A percentile compares a stretch with the other conserved stretches of the same genome.
Evolutionary conservation across 2,113 vertebrate species (phyloP).

Genomic region (Equus quagga): DNA sequence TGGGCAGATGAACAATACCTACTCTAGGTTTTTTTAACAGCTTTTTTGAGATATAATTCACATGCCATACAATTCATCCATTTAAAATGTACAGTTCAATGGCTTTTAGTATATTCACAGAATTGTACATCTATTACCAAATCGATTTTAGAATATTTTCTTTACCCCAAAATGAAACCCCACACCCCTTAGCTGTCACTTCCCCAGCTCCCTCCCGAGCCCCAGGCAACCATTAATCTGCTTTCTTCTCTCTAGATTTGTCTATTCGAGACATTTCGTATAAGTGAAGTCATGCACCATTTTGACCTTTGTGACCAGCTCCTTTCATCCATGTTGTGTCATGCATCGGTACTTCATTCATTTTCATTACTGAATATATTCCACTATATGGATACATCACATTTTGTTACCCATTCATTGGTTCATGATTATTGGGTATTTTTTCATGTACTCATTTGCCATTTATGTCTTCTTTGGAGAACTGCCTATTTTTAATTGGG

Average conservation of each 20-base stretch:
- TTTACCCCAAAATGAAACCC: background rate
- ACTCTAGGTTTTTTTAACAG: background rate
- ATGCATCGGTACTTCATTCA: background rate
- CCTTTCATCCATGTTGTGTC: background rate
- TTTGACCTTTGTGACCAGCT: background rate
- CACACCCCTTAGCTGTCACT: background rate
- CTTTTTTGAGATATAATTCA: background rate
- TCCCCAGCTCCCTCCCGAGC: background rate
- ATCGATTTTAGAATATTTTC: background rate
- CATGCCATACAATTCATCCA: background rate
- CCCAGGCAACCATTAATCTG: background rate
- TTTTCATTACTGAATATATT: background rate
- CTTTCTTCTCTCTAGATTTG: background rate
- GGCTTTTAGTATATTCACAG: background rate
- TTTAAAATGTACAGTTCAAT: background rate
- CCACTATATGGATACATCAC: background rate
- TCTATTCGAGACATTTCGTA: background rate
- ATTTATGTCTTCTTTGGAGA: background rate
- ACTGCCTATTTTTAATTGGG: background rate
- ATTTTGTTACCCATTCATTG: background rate
- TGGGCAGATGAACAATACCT: background rate
- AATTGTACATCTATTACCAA: background rate
- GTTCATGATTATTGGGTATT: background rate
- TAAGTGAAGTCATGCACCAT: background rate
- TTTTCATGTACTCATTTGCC: background rate